Evolutionary conservation across 2,888 invertebrate genomes (phyloP).

Genomic region (Onthophagus sagittarius): DNA sequence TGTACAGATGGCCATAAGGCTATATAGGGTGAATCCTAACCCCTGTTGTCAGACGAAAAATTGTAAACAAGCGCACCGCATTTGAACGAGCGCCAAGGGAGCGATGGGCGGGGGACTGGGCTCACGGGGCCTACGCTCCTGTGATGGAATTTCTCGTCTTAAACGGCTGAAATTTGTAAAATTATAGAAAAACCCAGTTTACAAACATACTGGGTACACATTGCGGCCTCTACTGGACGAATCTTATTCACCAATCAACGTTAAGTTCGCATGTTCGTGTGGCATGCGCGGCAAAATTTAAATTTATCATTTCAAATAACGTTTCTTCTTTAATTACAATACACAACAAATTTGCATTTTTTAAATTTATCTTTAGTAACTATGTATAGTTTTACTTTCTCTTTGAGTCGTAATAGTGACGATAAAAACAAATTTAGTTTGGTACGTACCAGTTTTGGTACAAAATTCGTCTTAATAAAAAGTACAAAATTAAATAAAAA

Average conservation of each 20-base stretch:
- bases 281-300: constrained; percentile 32
- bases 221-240: constrained; percentile 47
- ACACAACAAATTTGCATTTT: background rate
- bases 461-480: too few relatives aligned
- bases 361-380: background rate
- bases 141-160: constrained; percentile 26
- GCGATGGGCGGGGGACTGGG: background rate
- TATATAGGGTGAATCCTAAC: constrained; percentile 49
- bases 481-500: too few relatives aligned
- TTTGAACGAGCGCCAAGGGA: constrained; percentile 4
- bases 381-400: background rate
- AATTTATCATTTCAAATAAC: constrained; percentile 21
- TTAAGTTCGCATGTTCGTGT: background rate
- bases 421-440: background rate
- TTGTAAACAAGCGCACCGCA: constrained; percentile 22
- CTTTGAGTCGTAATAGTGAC: constrained; percentile 55
- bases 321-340: background rate
- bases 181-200: constrained; percentile 52
- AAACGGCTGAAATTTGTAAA: constrained; percentile 41
- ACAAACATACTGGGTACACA: constrained; percentile 53
- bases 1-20: constrained; percentile 44
- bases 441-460: too few relatives aligned
- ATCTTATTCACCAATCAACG: constrained; percentile 34
- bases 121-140: constrained; percentile 3
- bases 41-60: constrained; percentile 44